Evolutionary conservation across 64 coral and sea anemone genomes (phyloP), one percentile per base, ranked within the genome.

Genomic region (Pocillopora damicornis): DNA sequence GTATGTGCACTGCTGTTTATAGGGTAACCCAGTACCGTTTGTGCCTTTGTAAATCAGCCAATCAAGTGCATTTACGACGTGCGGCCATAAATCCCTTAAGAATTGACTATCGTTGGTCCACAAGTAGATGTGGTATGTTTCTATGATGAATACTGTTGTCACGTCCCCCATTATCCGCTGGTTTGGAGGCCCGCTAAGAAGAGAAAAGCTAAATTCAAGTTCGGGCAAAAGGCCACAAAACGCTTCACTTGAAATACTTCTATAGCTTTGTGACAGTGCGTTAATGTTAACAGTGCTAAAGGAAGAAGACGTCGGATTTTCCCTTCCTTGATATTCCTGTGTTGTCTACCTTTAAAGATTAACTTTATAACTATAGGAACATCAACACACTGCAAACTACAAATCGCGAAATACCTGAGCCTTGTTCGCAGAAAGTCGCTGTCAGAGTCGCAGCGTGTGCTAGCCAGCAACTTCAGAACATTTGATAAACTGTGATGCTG

Each of bases 61-160:
- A 11, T 60, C 18, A 18, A 88, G 13, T 30, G 91, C 91, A 61
- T 76, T 89, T 8, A 87, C 45, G 63, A 93, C 91, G 2, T 81
- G 73, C 61, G 87, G 91, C 91, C 91, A 93, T 34, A 93, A 63
- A 66, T 85, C 79, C 84, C 58, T 76, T 37, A 89, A 72, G 36
- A 93, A 82, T 38, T 77, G 59, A 9, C 75, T 76, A 51, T 89
- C 78, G 35, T 80, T 88, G 82, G 87, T 93, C 91, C 91, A 93
- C 26, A 83, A n/a, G 74, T 93, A 93, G 72, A 93, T 80, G 51
- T 93, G 91, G 61, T 93, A 93, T 9, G 38, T 84, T 84, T 84
- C 81, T 72, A 38, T 25, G 18, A 84, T 57, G 35, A 84, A 84
- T 1, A 84, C 81, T 9, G 81, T 71, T 13, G 81, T 84, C 18